Conservation (phyloP, 2,113 vertebrate genomes). For the Enhydra lutris region DNA sequence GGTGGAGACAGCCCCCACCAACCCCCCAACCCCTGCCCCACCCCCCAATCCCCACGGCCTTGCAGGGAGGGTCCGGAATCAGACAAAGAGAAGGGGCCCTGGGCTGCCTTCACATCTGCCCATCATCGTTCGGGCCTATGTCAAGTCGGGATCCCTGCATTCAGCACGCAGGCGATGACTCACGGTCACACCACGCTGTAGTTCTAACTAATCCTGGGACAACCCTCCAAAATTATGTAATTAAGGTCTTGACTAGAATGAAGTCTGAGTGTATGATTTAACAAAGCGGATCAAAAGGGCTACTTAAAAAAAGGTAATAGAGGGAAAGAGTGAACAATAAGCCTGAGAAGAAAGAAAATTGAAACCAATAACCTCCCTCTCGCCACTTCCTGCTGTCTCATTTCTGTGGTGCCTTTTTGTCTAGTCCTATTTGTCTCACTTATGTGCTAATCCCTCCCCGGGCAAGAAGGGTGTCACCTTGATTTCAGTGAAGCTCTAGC, state of each 20-base stretch:
- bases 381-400: not conserved
- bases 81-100: rapidly evolving
- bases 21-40: too few species aligned
- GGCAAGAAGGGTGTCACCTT: not conserved
- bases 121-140: not conserved
- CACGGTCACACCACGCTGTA: not conserved
- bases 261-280: not conserved
- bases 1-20: not conserved
- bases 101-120: not conserved
- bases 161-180: not conserved
- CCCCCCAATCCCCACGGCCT: not conserved
- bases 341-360: constrained; percentile 46
- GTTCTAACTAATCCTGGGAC: not conserved
- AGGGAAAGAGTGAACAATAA: constrained; percentile 33
- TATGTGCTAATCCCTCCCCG: not conserved
- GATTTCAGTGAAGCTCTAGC: not conserved
- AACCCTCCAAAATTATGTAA: not conserved
- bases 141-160: not conserved
- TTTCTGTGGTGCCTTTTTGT: not conserved
- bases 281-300: not conserved
- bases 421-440: not conserved
- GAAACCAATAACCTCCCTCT: not conserved
- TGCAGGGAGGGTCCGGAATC: too few species aligned
- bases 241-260: not conserved
- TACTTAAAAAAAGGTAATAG: not conserved